phyloP scores from a whole-genome alignment of 2,113 vertebrate species.

The Myocastor coypus region DNA sequence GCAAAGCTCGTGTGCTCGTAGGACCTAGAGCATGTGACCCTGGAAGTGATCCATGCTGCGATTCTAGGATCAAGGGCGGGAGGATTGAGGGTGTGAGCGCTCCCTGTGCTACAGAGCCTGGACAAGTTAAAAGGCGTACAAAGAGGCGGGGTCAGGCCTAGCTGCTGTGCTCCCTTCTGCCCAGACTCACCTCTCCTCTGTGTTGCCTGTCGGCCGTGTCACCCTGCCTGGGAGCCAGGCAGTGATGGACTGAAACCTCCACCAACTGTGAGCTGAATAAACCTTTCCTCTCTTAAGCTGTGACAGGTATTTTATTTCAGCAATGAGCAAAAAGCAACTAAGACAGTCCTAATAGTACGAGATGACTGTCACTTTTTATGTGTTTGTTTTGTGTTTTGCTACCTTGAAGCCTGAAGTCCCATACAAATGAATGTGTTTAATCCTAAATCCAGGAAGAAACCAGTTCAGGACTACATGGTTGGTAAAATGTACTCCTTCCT shows the following conservation, averaged over 20 bases:
- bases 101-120: neutral
- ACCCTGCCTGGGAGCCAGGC: neutral
- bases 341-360: neutral
- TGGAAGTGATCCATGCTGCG: neutral
- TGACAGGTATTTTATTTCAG: neutral
- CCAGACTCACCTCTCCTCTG: neutral
- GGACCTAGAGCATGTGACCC: too few species aligned
- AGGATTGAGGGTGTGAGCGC: neutral
- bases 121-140: neutral
- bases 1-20: neutral
- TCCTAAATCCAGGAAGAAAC: constrained; percentile 18
- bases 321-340: neutral
- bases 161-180: neutral
- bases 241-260: neutral
- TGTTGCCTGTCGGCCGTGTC: neutral
- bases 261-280: neutral
- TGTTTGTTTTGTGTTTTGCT: neutral
- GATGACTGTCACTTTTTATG: neutral
- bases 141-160: neutral
- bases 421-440: constrained; percentile 32
- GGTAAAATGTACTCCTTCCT: neutral
- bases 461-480: neutral
- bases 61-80: neutral
- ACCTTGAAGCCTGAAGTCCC: constrained; percentile 41
- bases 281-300: neutral